Evolutionary conservation across 1,140 invertebrate species (phyloP), one percentile per base, ranked within the genome.

Genomic region (Anagrus nilaparvatae): DNA sequence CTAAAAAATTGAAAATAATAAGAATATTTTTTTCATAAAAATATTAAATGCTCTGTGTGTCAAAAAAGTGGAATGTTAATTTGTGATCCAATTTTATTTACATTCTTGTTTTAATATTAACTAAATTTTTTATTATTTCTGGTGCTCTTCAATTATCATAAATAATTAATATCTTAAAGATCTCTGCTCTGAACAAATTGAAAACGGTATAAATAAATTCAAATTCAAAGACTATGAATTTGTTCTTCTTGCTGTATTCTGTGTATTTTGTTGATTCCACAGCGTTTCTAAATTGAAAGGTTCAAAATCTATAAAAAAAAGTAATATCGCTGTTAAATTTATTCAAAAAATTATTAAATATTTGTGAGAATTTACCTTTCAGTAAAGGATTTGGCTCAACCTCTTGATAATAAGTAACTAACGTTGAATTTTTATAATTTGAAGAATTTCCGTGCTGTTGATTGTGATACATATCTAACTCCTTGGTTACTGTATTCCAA

Each of bases 241-340:
- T n/a, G 61, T 33, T 49, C 65, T 67, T 42, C 65, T 58, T 21
- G 62, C 58, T 13, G 65, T 55, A 51, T 53, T 74, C 46, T 75
- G 70, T 40, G 72, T 71, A 43, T 75, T 56, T 45, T 72, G 63
- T 44, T 74, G 65, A 39, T 73, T 74, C 73, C 74, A 77, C 59
- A 69, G 76, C 17, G 70, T 66, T 52, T 77, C 75, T 38, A 78
- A 56, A 61, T 78, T 72, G 53, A 78, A 78, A 12, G 74, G 73
- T 51, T 73, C 63, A 55, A 78, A 78, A 60, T 76, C 74, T 75
- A 38, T 25, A 49, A 58, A 38, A 25, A 43, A 18, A 13, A 8
- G 24, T 8, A 25, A 12, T n/a, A n/a, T n/a, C n/a, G n/a, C n/a
- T n/a, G n/a, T n/a, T n/a, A n/a, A 27, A 27, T 5, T 20, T 17